Base-by-base conservation (phyloP, 2,888 invertebrate species). In the Ptycholaimellus sp. region DNA sequence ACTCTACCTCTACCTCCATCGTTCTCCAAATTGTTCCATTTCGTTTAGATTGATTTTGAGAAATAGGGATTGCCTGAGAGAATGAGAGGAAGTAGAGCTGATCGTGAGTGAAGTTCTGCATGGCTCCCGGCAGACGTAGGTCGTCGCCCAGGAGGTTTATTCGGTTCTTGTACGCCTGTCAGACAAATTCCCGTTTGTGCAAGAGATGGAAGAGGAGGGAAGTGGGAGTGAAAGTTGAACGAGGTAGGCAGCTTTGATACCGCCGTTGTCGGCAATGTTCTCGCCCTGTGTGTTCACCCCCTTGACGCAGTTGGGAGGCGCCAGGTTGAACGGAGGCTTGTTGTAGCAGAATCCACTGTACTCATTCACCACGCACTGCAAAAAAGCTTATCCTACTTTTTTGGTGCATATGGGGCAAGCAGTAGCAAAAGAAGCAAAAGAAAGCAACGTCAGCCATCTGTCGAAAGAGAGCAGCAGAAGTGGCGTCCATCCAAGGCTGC, bases 221-320 rank as follows among this genome's bases (percentile, higher is more conserved):
- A 23, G 25, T 23, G 25, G 6, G 25, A 13, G 25, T 13, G 13
- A 23, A 23, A 13, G 13, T 9, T 13, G 13, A 13, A 6, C 13
- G 25, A 23, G 7, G 7, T 23, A 23, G 6, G 6, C 25, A 23
- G 13, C 7, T 13, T 19, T 11, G n/a, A 19, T 30, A 41, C 49
- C 49, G 31, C 66, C 67, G 47, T 67, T 68, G 47, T 66, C 67
- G 4, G 67, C 67, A 40, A 68, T 67, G 47, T 68, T 67, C 49
- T 67, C 67, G 20, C 65, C 66, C 22, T 68, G 56, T 3, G 68
- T 69, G 27, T 54, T 55, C 2, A 53, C 47, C 2, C 69, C 68
- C 46, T 68, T 63, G n/a, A 65, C 43, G 39, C 50, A 50, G 14
- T 45, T 42, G 6, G 46, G 46, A 5, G 30, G 6, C 11, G 4